A percentile compares a stretch with the other conserved stretches of the same genome.
Evolutionary conservation across 2,797 vertebrate species (phyloP).

Genomic region (Hemitrygon akajei): DNA sequence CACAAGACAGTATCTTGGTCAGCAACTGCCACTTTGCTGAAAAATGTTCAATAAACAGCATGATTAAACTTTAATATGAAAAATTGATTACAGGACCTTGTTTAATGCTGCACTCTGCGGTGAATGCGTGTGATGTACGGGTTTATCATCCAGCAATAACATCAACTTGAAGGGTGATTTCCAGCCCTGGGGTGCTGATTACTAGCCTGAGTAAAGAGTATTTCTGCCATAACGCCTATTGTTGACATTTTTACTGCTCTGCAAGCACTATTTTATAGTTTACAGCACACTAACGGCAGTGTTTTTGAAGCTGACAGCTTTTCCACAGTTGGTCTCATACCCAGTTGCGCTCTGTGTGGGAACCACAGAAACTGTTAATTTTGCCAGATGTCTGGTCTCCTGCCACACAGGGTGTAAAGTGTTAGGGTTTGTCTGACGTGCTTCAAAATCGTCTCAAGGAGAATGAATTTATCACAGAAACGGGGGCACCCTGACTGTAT

Average conservation of each 20-base stretch:
- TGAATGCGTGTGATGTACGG: conserved; percentile 10
- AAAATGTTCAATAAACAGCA: conserved; percentile 34
- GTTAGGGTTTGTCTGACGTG: too few relatives aligned
- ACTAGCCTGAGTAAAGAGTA: conserved; percentile 31
- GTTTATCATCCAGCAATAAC: conserved; percentile 21
- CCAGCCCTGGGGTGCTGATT: conserved; percentile 27
- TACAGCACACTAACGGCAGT: conserved; percentile 27
- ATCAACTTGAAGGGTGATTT: conserved; percentile 20
- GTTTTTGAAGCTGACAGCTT: conserved; percentile 20
- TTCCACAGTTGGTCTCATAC: background rate
- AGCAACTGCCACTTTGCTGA: conserved; percentile 16
- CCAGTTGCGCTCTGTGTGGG: background rate
- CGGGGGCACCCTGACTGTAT: background rate
- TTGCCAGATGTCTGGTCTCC: background rate
- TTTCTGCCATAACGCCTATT: conserved; percentile 33
- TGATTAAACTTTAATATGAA: conserved; percentile 35
- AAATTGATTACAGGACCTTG: conserved; percentile 28
- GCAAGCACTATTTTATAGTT: conserved; percentile 19
- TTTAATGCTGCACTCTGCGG: conserved; percentile 23
- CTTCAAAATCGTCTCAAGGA: background rate
- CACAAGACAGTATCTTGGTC: background rate
- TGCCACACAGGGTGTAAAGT: background rate
- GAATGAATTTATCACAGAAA: background rate
- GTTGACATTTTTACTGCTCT: conserved; percentile 33
- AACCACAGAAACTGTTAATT: background rate